Evolutionary conservation across 2,888 invertebrate species (phyloP), one percentile per base, ranked within the genome.

Genomic region (Megastigmus dorsalis): DNA sequence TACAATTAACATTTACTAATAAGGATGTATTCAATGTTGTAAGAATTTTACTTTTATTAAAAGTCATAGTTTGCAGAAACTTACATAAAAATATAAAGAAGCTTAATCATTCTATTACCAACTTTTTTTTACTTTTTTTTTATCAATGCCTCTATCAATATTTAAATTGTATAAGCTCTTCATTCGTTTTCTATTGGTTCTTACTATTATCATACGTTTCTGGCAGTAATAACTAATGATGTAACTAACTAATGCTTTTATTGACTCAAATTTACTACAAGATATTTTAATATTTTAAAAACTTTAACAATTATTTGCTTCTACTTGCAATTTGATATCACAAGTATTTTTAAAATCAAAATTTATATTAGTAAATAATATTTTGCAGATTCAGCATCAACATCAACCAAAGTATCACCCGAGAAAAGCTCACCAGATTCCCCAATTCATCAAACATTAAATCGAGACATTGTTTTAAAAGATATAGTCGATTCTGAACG

Each of bases 401-500:
- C 91, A n/a, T 87, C 91, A 6, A 89, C 92, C 36, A 91, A 93
- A 83, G 92, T 92, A 67, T 91, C 93, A 76, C 91, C 92, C 28
- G 93, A 93, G 81, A 93, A 93, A 85, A 92, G 91, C 79, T 82
- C 85, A 36, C 90, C 82, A 41, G 86, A 86, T 28, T 83, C 83
- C 0, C 83, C 84, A 0, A 74, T 80, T 1, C 84, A 92, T 82
- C 91, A 91, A 80, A 94, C 94, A 85, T 93, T 94, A 74, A 96
- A 95, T 88, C 91, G 95, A 82, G 93, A 93, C 87, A 93, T 96
- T 78, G 96, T 97, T 50, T 90, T 97, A 45, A 94, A 94, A 87
- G 97, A 97, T 89, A 91, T 98, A 66, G 92, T 97, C 78, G 97
- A 98, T 86, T 97, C 97, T 5, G 98, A 98, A 89, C 93, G 93